Conservation (phyloP, 2,113 vertebrate genomes). For the Megaptera novaeangliae region DNA sequence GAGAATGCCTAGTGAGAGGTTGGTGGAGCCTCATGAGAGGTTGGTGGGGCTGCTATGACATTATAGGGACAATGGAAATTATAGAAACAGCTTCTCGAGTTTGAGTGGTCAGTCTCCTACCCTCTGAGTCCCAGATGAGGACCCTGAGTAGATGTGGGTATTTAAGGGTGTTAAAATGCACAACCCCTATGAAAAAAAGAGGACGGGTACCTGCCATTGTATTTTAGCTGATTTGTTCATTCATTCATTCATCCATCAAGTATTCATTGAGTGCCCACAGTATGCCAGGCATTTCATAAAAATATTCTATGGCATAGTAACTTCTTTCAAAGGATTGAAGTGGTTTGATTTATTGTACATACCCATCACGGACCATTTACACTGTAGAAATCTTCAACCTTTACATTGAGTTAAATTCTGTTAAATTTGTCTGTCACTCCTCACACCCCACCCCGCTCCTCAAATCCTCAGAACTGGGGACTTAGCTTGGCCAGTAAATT, state of each 20-base stretch:
- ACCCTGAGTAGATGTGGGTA: neutral
- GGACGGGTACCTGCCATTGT: neutral
- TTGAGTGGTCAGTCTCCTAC: neutral
- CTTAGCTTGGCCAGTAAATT: neutral
- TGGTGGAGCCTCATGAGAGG: neutral
- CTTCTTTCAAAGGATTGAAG: neutral
- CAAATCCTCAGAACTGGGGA: neutral
- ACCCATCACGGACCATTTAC: neutral
- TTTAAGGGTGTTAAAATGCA: neutral
- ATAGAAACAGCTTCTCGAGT: neutral
- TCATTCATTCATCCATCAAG: neutral
- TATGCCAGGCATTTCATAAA: neutral
- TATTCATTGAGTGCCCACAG: neutral
- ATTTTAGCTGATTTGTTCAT: neutral
- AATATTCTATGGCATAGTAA: neutral
- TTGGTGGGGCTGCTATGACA: neutral
- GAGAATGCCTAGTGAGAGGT: neutral
- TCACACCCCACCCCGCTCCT: neutral
- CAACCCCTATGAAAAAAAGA: neutral
- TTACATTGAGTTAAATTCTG: neutral
- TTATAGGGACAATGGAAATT: neutral
- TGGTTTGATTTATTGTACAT: neutral
- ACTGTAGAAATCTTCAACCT: neutral
- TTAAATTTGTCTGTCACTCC: neutral
- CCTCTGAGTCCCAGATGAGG: neutral